Evolutionary conservation across 2,888 invertebrate genomes (phyloP).

Genomic region (Pterostichus madidus): DNA sequence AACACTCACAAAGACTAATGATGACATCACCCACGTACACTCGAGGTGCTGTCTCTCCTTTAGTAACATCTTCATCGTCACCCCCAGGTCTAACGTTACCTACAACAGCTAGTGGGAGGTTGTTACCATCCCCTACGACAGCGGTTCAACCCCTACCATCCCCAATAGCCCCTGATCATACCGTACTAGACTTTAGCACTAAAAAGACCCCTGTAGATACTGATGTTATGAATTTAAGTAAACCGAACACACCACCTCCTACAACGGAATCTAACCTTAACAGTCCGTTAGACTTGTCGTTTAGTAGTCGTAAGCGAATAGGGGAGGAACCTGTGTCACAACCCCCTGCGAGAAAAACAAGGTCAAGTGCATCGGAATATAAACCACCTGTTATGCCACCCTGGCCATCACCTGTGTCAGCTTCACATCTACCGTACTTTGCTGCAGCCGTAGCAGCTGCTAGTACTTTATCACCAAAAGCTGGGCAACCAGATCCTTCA

Average conservation of each 20-base stretch:
- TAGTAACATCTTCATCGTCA: constrained; percentile 85
- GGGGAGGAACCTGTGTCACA: constrained; percentile 81
- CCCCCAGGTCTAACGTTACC: constrained; percentile 78
- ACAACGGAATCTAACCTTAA: constrained; percentile 79
- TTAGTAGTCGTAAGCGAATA: constrained; percentile 86
- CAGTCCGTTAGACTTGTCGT: constrained; percentile 90
- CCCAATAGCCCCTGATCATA: constrained; percentile 79
- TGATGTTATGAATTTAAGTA: constrained; percentile 86
- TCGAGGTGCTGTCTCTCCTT: constrained; percentile 83
- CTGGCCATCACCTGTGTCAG: constrained; percentile 89
- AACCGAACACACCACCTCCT: constrained; percentile 81
- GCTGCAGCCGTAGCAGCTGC: constrained; percentile 89
- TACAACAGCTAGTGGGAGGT: constrained; percentile 68
- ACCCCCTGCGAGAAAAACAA: constrained; percentile 84
- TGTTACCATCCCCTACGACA: constrained; percentile 76
- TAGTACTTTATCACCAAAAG: constrained; percentile 85
- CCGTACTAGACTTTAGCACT: constrained; percentile 90
- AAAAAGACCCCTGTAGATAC: constrained; percentile 80
- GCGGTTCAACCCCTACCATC: constrained; percentile 79
- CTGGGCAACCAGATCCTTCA: constrained; percentile 76
- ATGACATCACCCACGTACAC: constrained; percentile 81
- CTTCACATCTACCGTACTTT: constrained; percentile 88
- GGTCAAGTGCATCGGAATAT: constrained; percentile 83
- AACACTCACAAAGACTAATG: constrained; percentile 86
- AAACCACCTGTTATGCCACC: constrained; percentile 83